Conservation (phyloP, 1,140 invertebrate species). For the Anastatus disparis region DNA sequence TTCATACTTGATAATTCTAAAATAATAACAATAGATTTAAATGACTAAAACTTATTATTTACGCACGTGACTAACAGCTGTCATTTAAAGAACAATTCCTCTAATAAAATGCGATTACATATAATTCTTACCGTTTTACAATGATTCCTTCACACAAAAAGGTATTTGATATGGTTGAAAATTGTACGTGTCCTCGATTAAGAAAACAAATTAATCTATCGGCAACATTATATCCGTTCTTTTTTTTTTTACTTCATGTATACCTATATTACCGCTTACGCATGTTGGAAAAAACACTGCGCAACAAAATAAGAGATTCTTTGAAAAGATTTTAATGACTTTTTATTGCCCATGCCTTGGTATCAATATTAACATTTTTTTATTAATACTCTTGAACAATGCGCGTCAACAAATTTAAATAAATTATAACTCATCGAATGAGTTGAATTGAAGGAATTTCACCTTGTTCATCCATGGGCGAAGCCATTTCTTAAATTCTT, state of each 20-base stretch:
- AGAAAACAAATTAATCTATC: background rate
- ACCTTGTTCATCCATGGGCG: slow-evolving; percentile 20
- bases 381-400: background rate
- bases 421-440: too few relatives aligned
- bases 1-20: slow-evolving; percentile 3
- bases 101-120: too few relatives aligned
- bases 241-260: too few relatives aligned
- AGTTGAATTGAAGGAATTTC: slow-evolving; percentile 4
- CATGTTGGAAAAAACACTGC: background rate
- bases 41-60: background rate
- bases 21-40: background rate
- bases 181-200: background rate
- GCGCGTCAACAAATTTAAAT: background rate
- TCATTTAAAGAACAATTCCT: background rate
- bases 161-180: background rate
- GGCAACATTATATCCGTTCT: too few relatives aligned
- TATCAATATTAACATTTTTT: background rate
- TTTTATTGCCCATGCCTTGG: background rate
- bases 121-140: too few relatives aligned
- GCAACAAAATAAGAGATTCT: background rate
- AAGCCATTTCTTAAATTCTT: slow-evolving; percentile 36
- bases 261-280: slow-evolving; percentile 16
- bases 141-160: too few relatives aligned
- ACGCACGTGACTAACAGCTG: slow-evolving; percentile 22
- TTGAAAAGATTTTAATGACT: too few relatives aligned